Conservation (phyloP, 2,888 invertebrate species). For the Drosophila antonietae region DNA sequence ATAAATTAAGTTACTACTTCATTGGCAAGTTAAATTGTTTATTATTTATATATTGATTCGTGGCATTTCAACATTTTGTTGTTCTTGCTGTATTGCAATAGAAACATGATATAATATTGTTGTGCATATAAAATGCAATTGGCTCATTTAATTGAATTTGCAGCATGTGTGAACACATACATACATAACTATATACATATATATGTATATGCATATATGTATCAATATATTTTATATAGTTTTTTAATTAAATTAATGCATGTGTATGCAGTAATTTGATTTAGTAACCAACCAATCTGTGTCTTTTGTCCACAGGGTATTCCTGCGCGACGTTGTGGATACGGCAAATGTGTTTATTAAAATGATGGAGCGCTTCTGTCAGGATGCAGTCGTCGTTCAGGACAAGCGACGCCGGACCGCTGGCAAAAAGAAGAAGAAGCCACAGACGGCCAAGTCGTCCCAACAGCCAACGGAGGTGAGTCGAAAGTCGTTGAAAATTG, state of each 20-base stretch:
- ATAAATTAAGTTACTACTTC: neutral
- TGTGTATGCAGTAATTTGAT: conserved; percentile 54
- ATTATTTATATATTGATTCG: conserved; percentile 12
- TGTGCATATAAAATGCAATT: conserved; percentile 45
- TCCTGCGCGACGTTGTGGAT: conserved; percentile 94
- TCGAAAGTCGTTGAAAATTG: conserved; percentile 32
- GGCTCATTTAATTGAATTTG: conserved; percentile 71
- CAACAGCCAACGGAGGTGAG: conserved; percentile 80
- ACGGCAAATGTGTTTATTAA: conserved; percentile 95
- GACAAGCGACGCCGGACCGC: conserved; percentile 84
- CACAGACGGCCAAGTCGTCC: conserved; percentile 74
- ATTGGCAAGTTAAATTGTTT: too few species aligned
- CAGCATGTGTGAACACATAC: conserved; percentile 16
- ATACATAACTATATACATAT: neutral
- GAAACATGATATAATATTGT: conserved; percentile 9
- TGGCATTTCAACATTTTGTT: conserved; percentile 9
- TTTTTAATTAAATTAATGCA: conserved; percentile 60
- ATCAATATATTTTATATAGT: conserved; percentile 13
- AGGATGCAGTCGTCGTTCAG: conserved; percentile 89
- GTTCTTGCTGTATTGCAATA: neutral
- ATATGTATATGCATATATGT: neutral
- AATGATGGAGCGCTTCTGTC: conserved; percentile 92
- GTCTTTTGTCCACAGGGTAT: conserved; percentile 86
- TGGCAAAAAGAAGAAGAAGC: conserved; percentile 53
- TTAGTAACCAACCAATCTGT: conserved; percentile 41